phyloP scores from a whole-genome alignment of 2,888 invertebrate species.

The Megalurothrips usitatus region DNA sequence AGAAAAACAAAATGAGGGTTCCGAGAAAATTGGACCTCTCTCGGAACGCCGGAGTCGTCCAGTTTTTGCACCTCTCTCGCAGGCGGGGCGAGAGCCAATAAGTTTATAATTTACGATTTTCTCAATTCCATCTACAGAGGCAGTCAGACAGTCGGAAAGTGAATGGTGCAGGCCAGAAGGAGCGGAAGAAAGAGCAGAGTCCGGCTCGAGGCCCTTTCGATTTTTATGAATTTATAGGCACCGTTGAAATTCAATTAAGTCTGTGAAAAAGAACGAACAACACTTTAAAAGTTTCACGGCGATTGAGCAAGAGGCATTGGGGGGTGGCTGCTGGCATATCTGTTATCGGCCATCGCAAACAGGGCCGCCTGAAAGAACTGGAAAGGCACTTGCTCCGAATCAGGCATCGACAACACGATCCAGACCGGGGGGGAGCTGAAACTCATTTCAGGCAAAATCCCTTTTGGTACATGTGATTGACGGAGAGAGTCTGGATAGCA shows the following conservation, averaged over 20 bases:
- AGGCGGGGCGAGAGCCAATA: background rate
- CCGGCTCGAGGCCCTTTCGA: background rate
- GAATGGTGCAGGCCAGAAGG: background rate
- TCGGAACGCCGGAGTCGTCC: conserved; percentile 7
- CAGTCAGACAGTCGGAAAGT: background rate
- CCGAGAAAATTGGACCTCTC: background rate
- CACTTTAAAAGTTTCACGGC: conserved; percentile 11
- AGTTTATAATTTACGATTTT: conserved; percentile 25
- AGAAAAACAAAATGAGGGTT: conserved; percentile 10
- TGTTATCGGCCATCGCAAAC: too few species aligned
- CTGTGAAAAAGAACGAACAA: conserved; percentile 8
- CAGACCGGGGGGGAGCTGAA: too few species aligned
- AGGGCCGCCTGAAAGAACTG: too few species aligned
- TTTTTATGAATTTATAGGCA: conserved; percentile 18
- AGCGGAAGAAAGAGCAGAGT: background rate
- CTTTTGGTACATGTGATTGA: background rate
- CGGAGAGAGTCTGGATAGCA: background rate
- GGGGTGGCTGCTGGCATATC: too few species aligned
- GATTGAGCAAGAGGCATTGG: too few species aligned
- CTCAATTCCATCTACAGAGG: conserved; percentile 17
- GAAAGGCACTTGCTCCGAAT: too few species aligned
- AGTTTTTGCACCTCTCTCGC: conserved; percentile 17
- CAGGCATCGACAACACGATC: too few species aligned
- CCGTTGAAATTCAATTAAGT: conserved; percentile 22
- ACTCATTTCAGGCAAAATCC: too few species aligned